Conservation (phyloP, 2,888 invertebrate species). For the Stenoptilia bipunctidactyla region DNA sequence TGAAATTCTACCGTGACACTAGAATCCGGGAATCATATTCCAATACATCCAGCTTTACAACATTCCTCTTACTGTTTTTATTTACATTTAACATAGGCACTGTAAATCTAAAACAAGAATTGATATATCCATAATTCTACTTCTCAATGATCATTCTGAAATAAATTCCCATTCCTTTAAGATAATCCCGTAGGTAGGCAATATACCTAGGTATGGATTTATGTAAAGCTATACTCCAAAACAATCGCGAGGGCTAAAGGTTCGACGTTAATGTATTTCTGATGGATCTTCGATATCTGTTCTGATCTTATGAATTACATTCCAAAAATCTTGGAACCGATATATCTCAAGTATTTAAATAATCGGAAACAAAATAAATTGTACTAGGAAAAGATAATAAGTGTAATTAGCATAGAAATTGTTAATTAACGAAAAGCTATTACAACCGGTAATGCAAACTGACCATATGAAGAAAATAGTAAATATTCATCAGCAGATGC, state of each 20-base stretch:
- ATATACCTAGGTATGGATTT: slow-evolving; percentile 6
- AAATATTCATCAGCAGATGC: slow-evolving; percentile 37
- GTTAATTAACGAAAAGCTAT: background rate
- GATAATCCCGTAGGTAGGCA: too few relatives aligned
- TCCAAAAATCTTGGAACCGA: background rate
- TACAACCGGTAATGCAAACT: background rate
- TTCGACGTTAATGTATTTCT: slow-evolving; percentile 62
- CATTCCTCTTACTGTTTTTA: slow-evolving; percentile 31
- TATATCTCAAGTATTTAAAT: too few relatives aligned
- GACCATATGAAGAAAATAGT: slow-evolving; percentile 29
- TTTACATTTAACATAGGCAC: background rate
- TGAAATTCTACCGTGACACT: slow-evolving; percentile 39
- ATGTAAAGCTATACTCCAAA: slow-evolving; percentile 25
- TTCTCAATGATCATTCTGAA: too few relatives aligned
- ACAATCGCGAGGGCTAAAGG: slow-evolving; percentile 33
- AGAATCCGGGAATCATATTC: slow-evolving; percentile 5
- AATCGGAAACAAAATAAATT: too few relatives aligned
- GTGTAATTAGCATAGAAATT: background rate
- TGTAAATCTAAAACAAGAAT: slow-evolving; percentile 8
- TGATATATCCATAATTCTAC: background rate
- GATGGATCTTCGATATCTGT: slow-evolving; percentile 56
- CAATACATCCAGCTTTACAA: slow-evolving; percentile 3
- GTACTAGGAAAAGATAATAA: background rate
- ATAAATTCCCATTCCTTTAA: too few relatives aligned
- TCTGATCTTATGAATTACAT: slow-evolving; percentile 1